phyloP scores from a whole-genome alignment of 2,113 vertebrate genomes.

The Lepisosteus oculatus region DNA sequence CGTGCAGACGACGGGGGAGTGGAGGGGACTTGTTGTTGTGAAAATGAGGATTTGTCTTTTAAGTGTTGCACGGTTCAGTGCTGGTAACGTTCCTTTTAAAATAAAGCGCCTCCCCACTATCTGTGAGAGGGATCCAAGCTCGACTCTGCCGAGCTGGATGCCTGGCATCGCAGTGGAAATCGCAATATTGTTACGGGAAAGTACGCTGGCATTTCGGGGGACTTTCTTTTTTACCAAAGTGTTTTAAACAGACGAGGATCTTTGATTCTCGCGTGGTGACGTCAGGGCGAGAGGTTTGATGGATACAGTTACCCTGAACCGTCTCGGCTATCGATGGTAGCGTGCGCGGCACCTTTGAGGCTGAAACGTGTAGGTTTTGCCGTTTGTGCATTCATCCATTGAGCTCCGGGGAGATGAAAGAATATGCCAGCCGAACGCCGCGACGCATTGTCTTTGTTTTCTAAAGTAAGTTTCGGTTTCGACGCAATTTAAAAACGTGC shows the following conservation, averaged over 20 bases:
- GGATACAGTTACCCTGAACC: background rate
- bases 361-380: no score
- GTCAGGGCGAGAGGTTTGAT: slow-evolving; percentile 12
- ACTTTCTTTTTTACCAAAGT: slow-evolving; percentile 9
- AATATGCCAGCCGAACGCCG: no score
- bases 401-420: no score
- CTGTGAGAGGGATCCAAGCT: slow-evolving; percentile 4
- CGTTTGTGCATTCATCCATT: no score
- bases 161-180: background rate
- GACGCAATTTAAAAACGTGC: no score
- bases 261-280: slow-evolving; percentile 18
- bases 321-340: no score
- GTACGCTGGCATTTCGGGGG: background rate
- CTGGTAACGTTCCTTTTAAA: slow-evolving; percentile 13
- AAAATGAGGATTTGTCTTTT: background rate
- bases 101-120: slow-evolving; percentile 10
- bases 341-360: no score
- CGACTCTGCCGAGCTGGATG: background rate
- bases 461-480: no score
- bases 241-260: background rate
- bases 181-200: background rate
- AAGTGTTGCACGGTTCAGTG: slow-evolving; percentile 2
- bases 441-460: no score
- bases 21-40: background rate
- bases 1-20: background rate